A percentile compares a stretch with the other conserved stretches of the same genome.
These are phyloP conservation scores for Vanessa tameamea DNA, from an alignment of 1,140 invertebrate species.

Conservation along the genomic window DNA sequence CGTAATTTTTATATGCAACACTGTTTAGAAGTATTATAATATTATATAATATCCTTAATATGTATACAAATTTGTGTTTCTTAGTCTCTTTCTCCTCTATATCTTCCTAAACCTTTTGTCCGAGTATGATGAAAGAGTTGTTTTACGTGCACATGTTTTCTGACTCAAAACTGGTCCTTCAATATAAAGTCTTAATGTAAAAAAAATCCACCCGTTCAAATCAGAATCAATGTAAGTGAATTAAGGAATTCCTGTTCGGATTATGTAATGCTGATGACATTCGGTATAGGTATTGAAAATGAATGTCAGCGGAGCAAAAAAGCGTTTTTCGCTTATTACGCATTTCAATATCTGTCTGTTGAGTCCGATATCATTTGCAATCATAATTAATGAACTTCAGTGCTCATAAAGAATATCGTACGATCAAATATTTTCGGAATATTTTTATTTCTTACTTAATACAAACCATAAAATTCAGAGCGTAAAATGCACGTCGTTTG, in stretches of 20 bases:
- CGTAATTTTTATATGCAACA: too few relatives aligned
- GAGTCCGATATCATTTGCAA: conserved; percentile 14
- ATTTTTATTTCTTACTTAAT: not conserved
- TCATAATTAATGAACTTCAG: conserved; percentile 15
- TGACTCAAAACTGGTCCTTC: too few relatives aligned
- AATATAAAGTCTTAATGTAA: too few relatives aligned
- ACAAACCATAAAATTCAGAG: too few relatives aligned
- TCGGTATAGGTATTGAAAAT: conserved; percentile 6
- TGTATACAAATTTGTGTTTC: too few relatives aligned
- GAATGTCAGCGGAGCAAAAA: not conserved
- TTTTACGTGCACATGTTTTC: too few relatives aligned
- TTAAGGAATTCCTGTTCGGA: conserved; percentile 2
- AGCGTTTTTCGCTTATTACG: conserved; percentile 9
- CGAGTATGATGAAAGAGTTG: too few relatives aligned
- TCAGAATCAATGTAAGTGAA: not conserved
- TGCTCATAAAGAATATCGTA: not conserved
- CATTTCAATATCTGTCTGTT: conserved; percentile 7
- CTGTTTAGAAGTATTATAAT: too few relatives aligned
- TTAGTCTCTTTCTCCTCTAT: too few relatives aligned
- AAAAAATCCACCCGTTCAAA: not conserved
- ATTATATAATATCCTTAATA: too few relatives aligned
- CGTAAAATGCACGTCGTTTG: too few relatives aligned
- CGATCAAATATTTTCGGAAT: not conserved
- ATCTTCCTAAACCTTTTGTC: too few relatives aligned
- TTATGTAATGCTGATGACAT: not conserved